A percentile compares a stretch with the other conserved stretches of the same genome.
Conservation (phyloP, 2,113 vertebrate genomes). For the Dunckerocampus dactyliophorus region DNA sequence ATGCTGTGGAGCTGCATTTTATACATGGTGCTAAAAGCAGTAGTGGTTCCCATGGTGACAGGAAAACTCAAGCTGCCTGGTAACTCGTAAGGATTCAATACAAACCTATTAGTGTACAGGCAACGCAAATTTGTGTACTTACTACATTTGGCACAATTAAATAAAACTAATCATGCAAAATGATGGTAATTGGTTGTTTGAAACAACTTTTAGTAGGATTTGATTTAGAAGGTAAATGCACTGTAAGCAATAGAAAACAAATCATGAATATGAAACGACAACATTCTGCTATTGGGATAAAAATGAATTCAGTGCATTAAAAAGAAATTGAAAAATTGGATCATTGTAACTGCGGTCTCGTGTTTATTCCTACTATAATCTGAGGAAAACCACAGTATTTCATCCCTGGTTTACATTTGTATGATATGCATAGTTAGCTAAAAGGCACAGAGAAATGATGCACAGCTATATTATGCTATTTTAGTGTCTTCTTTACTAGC, state of each 20-base stretch:
- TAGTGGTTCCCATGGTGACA: conserved; percentile 53
- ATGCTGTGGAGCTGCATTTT: conserved; percentile 10
- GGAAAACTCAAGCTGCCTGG: conserved; percentile 23
- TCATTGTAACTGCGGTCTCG: no score
- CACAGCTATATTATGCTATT: conserved; percentile 23
- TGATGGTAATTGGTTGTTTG: background rate
- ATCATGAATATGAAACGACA: no score
- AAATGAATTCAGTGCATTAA: no score
- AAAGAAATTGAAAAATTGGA: no score
- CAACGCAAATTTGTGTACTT: no score
- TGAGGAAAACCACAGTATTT: no score
- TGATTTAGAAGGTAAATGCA: no score
- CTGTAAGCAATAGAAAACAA: no score
- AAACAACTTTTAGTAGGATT: no score
- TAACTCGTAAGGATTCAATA: background rate
- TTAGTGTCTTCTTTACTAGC: conserved; percentile 12
- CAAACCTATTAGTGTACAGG: background rate
- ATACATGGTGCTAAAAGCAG: conserved; percentile 30
- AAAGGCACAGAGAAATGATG: conserved; percentile 12
- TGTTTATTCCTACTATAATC: no score
- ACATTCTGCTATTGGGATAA: no score
- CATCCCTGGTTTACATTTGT: background rate
- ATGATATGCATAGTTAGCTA: background rate
- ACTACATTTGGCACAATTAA: background rate
- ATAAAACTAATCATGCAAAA: background rate